Conservation (phyloP, 2,888 invertebrate genomes). For the Caenorhabditis uteleia region DNA sequence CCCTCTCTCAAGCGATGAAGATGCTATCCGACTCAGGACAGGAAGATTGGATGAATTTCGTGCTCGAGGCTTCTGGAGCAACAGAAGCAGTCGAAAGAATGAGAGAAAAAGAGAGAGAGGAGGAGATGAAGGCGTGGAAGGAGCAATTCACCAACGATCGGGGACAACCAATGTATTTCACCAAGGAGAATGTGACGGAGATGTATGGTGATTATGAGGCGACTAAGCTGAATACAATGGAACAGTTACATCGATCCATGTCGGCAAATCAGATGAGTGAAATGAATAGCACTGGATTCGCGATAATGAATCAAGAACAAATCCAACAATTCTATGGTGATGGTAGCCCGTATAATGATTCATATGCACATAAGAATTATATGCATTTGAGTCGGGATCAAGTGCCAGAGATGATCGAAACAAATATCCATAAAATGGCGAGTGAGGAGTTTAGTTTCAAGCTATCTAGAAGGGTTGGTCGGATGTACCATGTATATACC, state of each 20-base stretch:
- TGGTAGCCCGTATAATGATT: constrained; percentile 47
- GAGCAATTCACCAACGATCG: constrained; percentile 27
- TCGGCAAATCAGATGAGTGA: constrained; percentile 33
- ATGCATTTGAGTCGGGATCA: constrained; percentile 16
- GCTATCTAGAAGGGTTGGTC: constrained; percentile 16
- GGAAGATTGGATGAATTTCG: constrained; percentile 65
- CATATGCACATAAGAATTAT: constrained; percentile 34
- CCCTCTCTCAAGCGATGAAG: constrained; percentile 27
- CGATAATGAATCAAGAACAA: constrained; percentile 41
- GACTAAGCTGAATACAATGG: constrained; percentile 36
- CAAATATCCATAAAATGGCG: constrained; percentile 37
- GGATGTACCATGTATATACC: not conserved
- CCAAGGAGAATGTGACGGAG: constrained; percentile 37
- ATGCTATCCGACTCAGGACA: constrained; percentile 33
- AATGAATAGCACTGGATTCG: constrained; percentile 52
- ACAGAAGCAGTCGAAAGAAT: constrained; percentile 47
- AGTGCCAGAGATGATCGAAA: constrained; percentile 40
- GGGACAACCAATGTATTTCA: constrained; percentile 39
- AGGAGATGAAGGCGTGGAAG: constrained; percentile 25
- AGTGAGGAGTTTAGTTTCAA: constrained; percentile 37
- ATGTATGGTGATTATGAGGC: constrained; percentile 38
- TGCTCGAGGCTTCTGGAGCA: constrained; percentile 65
- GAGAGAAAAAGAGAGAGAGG: constrained; percentile 33
- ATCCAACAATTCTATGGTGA: constrained; percentile 48
- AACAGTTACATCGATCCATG: constrained; percentile 37